Conservation (phyloP, 2,113 vertebrate species). For the Brevimyrus niger region DNA sequence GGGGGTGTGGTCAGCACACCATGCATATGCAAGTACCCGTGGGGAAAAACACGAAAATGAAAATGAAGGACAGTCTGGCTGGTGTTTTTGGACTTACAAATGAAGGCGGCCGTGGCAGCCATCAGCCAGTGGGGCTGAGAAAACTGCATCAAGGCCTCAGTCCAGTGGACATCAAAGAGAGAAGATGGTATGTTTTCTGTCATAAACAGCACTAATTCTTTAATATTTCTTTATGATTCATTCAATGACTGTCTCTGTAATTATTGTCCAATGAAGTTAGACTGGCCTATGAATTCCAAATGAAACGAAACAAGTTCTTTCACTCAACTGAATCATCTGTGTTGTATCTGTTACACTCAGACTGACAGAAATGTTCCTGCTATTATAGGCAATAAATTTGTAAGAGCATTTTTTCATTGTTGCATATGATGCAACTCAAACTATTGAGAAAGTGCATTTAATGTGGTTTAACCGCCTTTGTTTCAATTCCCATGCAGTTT, state of each 20-base stretch:
- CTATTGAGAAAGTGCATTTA: not conserved
- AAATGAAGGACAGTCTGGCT: not conserved
- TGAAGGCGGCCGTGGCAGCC: not conserved
- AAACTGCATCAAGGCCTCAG: not conserved
- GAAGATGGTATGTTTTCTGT: not conserved
- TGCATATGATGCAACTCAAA: not conserved
- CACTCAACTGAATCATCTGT: not conserved
- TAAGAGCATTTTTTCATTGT: not conserved
- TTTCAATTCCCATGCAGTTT: not conserved
- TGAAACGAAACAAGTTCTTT: not conserved
- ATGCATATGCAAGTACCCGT: not conserved
- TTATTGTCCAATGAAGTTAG: not conserved
- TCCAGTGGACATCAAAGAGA: not conserved
- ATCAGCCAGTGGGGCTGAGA: not conserved
- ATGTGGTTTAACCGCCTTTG: not conserved
- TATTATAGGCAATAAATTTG: not conserved
- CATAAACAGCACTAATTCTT: not conserved
- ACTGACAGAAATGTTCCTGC: not conserved
- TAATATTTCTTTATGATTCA: not conserved
- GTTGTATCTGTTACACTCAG: conserved; percentile 3
- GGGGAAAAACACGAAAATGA: not conserved
- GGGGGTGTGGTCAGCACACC: not conserved
- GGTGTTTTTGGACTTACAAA: not conserved
- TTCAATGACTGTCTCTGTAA: not conserved
- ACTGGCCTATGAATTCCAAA: not conserved